Evolutionary conservation across 2,113 vertebrate species (phyloP).

Genomic region (Micromys minutus): DNA sequence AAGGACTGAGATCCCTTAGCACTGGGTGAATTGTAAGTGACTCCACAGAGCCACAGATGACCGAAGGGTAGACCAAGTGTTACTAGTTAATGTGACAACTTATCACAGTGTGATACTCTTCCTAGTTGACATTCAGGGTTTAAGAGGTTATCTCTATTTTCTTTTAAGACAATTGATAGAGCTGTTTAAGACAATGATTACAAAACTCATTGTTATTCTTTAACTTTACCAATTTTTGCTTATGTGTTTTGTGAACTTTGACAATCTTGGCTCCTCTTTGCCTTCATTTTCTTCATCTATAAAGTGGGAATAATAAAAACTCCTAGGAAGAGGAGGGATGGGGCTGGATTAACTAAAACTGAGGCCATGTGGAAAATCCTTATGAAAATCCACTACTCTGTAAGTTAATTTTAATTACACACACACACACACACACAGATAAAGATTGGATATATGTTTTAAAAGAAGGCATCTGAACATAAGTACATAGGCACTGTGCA

Average conservation of each 20-base stretch:
- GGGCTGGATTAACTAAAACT: background rate
- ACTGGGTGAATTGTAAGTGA: background rate
- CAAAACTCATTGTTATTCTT: slow-evolving; percentile 6
- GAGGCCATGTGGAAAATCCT: background rate
- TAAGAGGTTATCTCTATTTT: background rate
- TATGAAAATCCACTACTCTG: background rate
- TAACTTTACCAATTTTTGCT: background rate
- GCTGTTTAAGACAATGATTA: background rate
- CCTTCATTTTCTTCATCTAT: background rate
- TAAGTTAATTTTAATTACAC: background rate
- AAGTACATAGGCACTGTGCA: background rate
- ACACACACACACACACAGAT: no score
- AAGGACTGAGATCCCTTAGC: background rate
- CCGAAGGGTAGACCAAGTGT: accelerated
- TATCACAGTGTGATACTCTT: background rate
- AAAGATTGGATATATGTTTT: background rate
- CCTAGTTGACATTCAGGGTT: background rate
- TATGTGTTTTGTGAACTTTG: background rate
- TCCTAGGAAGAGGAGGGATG: background rate
- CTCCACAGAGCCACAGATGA: background rate
- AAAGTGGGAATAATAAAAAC: slow-evolving; percentile 18
- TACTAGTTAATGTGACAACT: background rate
- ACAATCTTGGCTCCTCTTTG: background rate
- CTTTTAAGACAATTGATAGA: background rate
- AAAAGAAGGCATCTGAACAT: background rate